Percentiles rank a stretch among this genome's conserved stretches.
Evolutionary conservation across 2,888 invertebrate genomes (phyloP).

Genomic region (Trachelus iudaicus): DNA sequence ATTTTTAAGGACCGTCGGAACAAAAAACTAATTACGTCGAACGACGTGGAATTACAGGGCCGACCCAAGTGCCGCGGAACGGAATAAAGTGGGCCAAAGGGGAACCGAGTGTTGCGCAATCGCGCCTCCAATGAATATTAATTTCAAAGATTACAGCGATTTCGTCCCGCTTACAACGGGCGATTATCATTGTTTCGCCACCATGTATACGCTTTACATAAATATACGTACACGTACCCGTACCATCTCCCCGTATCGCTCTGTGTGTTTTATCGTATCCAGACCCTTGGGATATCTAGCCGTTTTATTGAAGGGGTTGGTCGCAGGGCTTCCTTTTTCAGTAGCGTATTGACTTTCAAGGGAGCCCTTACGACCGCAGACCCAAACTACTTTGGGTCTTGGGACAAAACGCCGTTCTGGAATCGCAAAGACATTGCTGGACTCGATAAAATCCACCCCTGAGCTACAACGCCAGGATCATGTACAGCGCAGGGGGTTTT

Average conservation of each 20-base stretch:
- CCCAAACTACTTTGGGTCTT: neutral
- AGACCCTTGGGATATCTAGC: neutral
- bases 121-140: conserved; percentile 12
- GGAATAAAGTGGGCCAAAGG: conserved; percentile 25
- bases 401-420: neutral
- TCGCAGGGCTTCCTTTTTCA: neutral
- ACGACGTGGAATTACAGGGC: conserved; percentile 50
- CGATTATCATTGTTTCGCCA: neutral
- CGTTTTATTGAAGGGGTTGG: neutral
- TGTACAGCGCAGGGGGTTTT: neutral
- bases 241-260: neutral
- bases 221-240: neutral
- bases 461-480: neutral
- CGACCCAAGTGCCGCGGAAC: conserved; percentile 24
- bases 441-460: neutral
- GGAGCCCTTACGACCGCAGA: neutral
- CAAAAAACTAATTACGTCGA: conserved; percentile 56
- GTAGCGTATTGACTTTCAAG: neutral
- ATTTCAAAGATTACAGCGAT: conserved; percentile 10
- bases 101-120: neutral
- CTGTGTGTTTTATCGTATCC: neutral
- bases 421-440: neutral
- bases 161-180: neutral
- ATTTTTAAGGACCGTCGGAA: conserved; percentile 26
- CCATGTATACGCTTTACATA: neutral